phyloP scores from a whole-genome alignment of 2,797 vertebrate species.

The Siniperca scherzeri region DNA sequence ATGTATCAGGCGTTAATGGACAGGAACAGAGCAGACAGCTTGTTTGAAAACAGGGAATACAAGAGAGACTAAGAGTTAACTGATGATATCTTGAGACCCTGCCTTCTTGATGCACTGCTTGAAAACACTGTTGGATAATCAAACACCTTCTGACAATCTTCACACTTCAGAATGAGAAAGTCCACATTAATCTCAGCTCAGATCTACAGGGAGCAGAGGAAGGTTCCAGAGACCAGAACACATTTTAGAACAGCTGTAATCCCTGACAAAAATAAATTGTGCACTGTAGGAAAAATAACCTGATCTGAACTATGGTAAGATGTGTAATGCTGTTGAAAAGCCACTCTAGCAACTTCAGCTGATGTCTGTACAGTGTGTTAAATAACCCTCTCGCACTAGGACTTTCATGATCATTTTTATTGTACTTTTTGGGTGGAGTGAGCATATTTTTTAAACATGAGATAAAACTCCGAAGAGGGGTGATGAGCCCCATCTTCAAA shows the following conservation, averaged over 20 bases:
- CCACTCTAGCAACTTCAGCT: background rate
- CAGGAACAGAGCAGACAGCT: background rate
- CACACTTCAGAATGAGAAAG: constrained; percentile 67
- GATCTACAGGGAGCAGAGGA: constrained; percentile 46
- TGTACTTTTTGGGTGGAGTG: background rate
- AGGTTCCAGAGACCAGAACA: constrained; percentile 3
- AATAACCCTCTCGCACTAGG: background rate
- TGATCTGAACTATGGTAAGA: background rate
- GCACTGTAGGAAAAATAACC: constrained; percentile 5
- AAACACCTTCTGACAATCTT: constrained; percentile 67
- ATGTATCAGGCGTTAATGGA: background rate
- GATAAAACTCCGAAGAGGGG: background rate
- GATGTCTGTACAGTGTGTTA: background rate
- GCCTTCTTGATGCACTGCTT: background rate
- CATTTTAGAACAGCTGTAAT: constrained; percentile 4
- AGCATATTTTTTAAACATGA: background rate
- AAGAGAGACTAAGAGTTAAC: constrained; percentile 16
- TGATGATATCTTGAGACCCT: constrained; percentile 26
- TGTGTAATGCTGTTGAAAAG: background rate
- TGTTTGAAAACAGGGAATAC: constrained; percentile 2
- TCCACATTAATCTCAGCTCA: constrained; percentile 45
- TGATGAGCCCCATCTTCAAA: background rate
- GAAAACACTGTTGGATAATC: constrained; percentile 45
- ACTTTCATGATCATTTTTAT: background rate
- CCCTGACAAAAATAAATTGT: constrained; percentile 16